These are phyloP conservation scores for Lasioglossum leucozonium DNA, from an alignment of 2,888 invertebrate genomes.

Conservation along the genomic window DNA sequence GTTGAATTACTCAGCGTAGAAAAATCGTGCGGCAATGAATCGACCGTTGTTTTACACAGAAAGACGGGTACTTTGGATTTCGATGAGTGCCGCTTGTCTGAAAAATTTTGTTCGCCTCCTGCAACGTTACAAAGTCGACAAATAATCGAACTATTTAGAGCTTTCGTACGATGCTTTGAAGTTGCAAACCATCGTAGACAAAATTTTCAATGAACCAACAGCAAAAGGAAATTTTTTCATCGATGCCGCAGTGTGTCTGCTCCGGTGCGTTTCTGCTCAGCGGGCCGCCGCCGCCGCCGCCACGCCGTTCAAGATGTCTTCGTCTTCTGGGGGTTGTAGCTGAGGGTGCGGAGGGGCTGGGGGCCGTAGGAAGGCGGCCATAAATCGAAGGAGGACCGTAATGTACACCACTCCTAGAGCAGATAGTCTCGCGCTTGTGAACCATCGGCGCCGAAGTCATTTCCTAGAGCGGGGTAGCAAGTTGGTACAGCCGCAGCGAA, in stretches of 20 bases:
- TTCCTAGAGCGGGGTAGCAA: slow-evolving; percentile 77
- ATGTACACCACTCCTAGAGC: slow-evolving; percentile 29
- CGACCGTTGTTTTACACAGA: background rate
- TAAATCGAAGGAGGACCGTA: slow-evolving; percentile 10
- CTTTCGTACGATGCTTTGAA: background rate
- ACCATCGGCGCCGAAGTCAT: slow-evolving; percentile 75
- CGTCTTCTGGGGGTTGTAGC: background rate
- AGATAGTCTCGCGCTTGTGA: slow-evolving; percentile 52
- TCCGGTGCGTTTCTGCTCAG: background rate
- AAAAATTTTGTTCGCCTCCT: background rate
- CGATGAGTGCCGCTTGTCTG: background rate
- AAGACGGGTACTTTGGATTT: background rate
- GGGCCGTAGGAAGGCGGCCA: background rate
- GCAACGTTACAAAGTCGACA: background rate
- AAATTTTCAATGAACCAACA: background rate
- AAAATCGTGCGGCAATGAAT: background rate
- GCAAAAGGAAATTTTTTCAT: background rate
- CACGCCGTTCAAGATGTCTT: slow-evolving; percentile 4
- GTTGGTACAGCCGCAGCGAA: slow-evolving; percentile 77
- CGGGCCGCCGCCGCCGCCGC: too few species aligned
- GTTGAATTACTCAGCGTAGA: background rate
- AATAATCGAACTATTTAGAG: background rate
- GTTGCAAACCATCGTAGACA: too few species aligned
- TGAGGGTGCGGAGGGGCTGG: background rate
- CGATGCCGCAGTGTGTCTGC: background rate